Base-by-base conservation (phyloP, 2,113 vertebrate species). In the Euleptes europaea region DNA sequence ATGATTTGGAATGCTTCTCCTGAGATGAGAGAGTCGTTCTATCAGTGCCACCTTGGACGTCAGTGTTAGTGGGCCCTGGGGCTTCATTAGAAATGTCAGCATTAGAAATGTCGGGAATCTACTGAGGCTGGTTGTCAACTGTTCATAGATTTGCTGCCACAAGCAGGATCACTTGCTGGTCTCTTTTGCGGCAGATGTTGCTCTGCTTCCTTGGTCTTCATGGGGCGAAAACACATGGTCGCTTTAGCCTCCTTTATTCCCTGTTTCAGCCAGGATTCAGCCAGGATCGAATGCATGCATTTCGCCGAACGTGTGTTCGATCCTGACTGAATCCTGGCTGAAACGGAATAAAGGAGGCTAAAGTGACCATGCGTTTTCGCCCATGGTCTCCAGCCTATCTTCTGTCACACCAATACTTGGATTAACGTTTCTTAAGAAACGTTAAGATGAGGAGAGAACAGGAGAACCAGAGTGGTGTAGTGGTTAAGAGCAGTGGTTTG, bases 81-180 rank as follows among this genome's bases (percentile, higher is more conserved):
- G 40, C 2, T 65, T 85, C 51, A 10, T 49, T 49, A 44, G 2
- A 1, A 0, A 12, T 3, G 8, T 49, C 78, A 76, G 71, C 40
- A 69, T 40, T 42, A n/a, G n/a, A n/a, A n/a, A n/a, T n/a, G 0
- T 0, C 2, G 47, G 49, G 31, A 31, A 38, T 33, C 74, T 31
- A 17, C 63, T 57, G 2, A 66, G 84, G 42, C 66, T 88, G 78
- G 75, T 35, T 88, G 78, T 40, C 4, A 47, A 54, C 21, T 80
- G 40, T 79, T 66, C 40, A 47, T 17, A 21, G 28, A 31, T 23
- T 67, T 67, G 28, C 63, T 31, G 66, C 44, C 60, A 44, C 2
- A 3, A 33, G 14, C 40, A n/a, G 15, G n/a, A 83, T 31, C 31
- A 44, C 31, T 63, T n/a, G 13, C 6, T n/a, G 35, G 7, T 65